Evolutionary conservation across 1,140 invertebrate genomes (phyloP).

Genomic region (Rhopalosiphum maidis): DNA sequence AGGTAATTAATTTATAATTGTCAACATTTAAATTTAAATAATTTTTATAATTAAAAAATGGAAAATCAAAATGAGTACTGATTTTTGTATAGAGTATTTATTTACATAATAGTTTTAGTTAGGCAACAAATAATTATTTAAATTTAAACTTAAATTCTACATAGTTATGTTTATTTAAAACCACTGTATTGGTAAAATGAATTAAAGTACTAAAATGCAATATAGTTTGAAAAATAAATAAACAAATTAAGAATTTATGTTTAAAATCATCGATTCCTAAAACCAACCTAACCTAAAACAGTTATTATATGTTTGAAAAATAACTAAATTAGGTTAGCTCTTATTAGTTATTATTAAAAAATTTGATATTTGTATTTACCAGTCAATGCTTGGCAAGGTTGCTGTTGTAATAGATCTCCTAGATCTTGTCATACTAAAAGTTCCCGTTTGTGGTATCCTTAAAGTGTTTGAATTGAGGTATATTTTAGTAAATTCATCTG

Average conservation of each 20-base stretch:
- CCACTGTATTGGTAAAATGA: background rate
- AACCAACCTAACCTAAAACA: background rate
- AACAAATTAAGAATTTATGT: background rate
- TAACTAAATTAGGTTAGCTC: background rate
- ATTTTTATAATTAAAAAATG: too few relatives aligned
- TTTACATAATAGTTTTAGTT: too few relatives aligned
- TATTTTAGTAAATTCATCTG: conserved; percentile 71
- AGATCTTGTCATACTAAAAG: conserved; percentile 59
- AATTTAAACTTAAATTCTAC: too few relatives aligned
- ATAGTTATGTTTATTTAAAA: too few relatives aligned
- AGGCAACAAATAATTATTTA: too few relatives aligned
- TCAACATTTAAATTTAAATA: too few relatives aligned
- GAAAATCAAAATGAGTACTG: too few relatives aligned
- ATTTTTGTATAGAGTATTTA: too few relatives aligned
- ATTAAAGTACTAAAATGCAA: background rate
- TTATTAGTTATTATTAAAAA: background rate
- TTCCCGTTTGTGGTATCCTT: conserved; percentile 61
- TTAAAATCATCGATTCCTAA: background rate
- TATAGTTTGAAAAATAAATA: background rate
- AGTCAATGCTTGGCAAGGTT: conserved; percentile 58
- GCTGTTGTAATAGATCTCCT: conserved; percentile 55
- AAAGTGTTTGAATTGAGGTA: conserved; percentile 63
- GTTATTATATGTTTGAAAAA: background rate
- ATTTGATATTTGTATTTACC: conserved; percentile 27
- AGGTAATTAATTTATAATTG: too few relatives aligned